These are phyloP conservation scores for Volucella bombylans DNA, from an alignment of 2,888 invertebrate species.

Conservation along the genomic window DNA sequence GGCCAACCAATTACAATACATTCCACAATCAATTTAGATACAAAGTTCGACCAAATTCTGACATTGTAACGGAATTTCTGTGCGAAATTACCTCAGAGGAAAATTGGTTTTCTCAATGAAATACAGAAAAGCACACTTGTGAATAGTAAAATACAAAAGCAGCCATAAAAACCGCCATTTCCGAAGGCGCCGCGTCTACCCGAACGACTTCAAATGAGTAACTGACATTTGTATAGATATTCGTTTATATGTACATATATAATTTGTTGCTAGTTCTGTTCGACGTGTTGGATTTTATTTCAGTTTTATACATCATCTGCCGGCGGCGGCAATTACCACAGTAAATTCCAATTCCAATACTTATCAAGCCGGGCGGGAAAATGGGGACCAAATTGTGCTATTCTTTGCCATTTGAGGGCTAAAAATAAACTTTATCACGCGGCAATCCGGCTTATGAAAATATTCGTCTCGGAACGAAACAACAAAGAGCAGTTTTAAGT, in stretches of 20 bases:
- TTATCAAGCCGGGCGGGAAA: neutral
- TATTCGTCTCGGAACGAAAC: no score
- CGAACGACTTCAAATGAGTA: no score
- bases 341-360: neutral
- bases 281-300: constrained; percentile 18
- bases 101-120: neutral
- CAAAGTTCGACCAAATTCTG: neutral
- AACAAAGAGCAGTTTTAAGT: no score
- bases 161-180: no score
- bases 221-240: no score
- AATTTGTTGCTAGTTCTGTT: no score
- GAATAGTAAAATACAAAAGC: no score
- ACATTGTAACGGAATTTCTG: no score
- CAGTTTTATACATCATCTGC: constrained; percentile 24
- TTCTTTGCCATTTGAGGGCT: neutral
- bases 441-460: neutral
- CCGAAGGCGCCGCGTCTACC: no score
- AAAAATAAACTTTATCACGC: neutral
- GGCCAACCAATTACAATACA: no score
- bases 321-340: constrained; percentile 19
- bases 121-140: neutral
- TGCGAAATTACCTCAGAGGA: no score
- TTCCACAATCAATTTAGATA: no score
- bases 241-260: neutral
- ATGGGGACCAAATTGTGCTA: neutral